phyloP scores from a whole-genome alignment of 2,113 vertebrate genomes.

The Callospermophilus lateralis region DNA sequence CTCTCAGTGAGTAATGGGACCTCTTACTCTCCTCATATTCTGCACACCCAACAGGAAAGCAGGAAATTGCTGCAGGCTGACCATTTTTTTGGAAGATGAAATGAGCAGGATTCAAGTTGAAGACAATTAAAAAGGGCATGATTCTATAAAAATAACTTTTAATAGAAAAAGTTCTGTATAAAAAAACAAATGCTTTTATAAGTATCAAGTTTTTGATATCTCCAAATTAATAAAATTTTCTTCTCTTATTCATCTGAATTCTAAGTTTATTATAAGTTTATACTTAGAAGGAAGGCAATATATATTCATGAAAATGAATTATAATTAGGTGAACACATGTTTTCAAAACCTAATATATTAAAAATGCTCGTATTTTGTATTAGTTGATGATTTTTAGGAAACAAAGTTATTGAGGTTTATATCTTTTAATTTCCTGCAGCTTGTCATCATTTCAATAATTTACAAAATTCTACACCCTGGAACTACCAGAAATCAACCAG shows the following conservation, averaged over 20 bases:
- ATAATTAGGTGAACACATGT: background rate
- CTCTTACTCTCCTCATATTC: background rate
- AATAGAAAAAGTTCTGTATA: no score
- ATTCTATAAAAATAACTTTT: background rate
- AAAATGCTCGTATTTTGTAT: background rate
- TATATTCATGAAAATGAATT: conserved; percentile 2
- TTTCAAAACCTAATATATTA: background rate
- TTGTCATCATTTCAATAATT: conserved; percentile 67
- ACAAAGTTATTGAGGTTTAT: background rate
- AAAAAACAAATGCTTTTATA: background rate
- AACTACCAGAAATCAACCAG: conserved; percentile 58
- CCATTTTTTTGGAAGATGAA: background rate
- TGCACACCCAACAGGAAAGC: background rate
- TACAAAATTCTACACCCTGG: conserved; percentile 33
- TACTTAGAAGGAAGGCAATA: background rate
- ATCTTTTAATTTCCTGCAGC: conserved; percentile 71
- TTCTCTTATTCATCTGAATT: background rate
- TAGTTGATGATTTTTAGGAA: conserved; percentile 11
- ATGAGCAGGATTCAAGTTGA: background rate
- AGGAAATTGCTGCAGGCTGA: background rate
- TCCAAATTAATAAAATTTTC: background rate
- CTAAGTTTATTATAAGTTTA: background rate
- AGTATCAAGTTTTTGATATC: background rate
- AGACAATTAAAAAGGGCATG: background rate
- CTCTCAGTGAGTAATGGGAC: background rate